Conservation (phyloP, 2,113 vertebrate genomes). For the Oreochromis tanganicae region DNA sequence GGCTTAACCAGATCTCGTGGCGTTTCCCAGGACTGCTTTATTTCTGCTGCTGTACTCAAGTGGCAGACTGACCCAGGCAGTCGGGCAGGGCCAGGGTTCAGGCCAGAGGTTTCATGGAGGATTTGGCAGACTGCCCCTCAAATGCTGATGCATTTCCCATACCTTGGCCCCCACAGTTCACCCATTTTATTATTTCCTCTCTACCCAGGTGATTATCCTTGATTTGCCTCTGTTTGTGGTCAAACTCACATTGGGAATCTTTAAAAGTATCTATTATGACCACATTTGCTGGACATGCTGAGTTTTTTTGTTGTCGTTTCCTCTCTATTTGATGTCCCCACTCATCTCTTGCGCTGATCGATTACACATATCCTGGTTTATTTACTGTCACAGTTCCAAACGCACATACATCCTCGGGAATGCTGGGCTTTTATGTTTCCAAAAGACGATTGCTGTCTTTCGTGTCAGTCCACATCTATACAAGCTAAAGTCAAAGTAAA, state of each 20-base stretch:
- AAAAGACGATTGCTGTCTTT: background rate
- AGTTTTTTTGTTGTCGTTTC: conserved; percentile 11
- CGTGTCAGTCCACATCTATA: background rate
- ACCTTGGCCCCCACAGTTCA: background rate
- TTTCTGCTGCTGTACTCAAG: background rate
- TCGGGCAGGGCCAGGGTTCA: background rate
- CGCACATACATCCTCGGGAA: background rate
- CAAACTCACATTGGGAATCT: background rate
- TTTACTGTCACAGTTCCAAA: background rate
- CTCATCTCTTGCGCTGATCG: background rate
- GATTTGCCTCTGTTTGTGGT: conserved; percentile 24
- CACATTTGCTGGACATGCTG: conserved; percentile 4
- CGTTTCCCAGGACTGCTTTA: conserved; percentile 13
- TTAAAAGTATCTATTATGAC: conserved; percentile 36
- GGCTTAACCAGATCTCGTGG: conserved; percentile 14
- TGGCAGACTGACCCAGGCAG: background rate
- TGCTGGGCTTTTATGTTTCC: background rate
- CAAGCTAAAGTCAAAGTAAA: background rate
- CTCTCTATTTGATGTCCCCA: background rate
- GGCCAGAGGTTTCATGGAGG: conserved; percentile 4
- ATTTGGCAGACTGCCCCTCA: background rate
- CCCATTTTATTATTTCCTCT: conserved; percentile 45
- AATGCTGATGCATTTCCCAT: conserved; percentile 52
- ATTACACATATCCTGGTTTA: background rate
- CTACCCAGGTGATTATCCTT: conserved; percentile 9